Conservation (phyloP, 2,113 vertebrate species). For the Otolemur garnettii region DNA sequence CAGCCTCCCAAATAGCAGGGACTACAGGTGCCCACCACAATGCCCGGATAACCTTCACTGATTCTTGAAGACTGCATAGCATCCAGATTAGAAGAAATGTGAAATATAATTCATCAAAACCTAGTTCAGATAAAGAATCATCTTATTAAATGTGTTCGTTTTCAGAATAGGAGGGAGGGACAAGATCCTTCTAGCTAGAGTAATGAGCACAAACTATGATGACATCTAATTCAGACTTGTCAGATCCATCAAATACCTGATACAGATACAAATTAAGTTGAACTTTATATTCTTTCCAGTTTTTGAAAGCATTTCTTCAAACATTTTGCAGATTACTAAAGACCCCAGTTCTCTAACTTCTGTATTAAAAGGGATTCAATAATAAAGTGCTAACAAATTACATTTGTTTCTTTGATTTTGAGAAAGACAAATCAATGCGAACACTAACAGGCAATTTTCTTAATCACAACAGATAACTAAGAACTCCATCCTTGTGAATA, state of each 20-base stretch:
- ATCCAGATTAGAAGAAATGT: background rate
- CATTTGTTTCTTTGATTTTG: slow-evolving; percentile 74
- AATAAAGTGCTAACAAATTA: slow-evolving; percentile 71
- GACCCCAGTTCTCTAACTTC: background rate
- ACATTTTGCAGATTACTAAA: slow-evolving; percentile 47
- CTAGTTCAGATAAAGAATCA: background rate
- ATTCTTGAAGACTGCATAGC: background rate
- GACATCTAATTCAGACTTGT: background rate
- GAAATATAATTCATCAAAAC: background rate
- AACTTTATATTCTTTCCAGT: slow-evolving; percentile 4
- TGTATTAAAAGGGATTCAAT: slow-evolving; percentile 65
- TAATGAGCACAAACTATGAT: background rate
- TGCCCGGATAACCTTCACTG: background rate
- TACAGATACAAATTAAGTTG: background rate
- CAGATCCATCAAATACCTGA: background rate
- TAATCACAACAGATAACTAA: slow-evolving; percentile 75
- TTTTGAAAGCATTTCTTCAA: slow-evolving; percentile 60
- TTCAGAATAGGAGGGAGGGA: background rate
- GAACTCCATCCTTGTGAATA: slow-evolving; percentile 60
- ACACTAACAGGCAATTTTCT: slow-evolving; percentile 72
- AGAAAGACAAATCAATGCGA: slow-evolving; percentile 74
- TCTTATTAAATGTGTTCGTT: background rate
- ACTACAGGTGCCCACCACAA: too few relatives aligned
- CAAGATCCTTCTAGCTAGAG: background rate
- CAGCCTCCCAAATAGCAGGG: too few relatives aligned